phyloP scores from a whole-genome alignment of 1,140 invertebrate genomes.

The Drosophila pseudoananassae region DNA sequence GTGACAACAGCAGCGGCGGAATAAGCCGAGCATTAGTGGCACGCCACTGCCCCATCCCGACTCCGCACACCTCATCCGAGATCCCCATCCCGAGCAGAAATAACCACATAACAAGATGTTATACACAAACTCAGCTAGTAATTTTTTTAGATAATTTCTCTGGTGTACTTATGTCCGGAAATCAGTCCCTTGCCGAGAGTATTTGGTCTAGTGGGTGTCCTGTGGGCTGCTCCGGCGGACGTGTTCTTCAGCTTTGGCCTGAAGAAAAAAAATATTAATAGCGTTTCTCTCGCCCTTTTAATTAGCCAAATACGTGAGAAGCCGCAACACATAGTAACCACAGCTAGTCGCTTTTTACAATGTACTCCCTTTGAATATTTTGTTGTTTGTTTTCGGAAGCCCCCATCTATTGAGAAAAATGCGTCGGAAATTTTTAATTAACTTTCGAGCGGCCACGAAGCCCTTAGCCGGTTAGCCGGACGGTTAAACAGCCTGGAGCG shows the following conservation, averaged over 20 bases:
- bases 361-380: conserved; percentile 22
- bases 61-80: not conserved
- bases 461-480: conserved; percentile 15
- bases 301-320: conserved; percentile 49
- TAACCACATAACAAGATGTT: conserved; percentile 57
- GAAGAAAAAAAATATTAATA: conserved; percentile 33
- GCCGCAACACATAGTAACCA: conserved; percentile 22
- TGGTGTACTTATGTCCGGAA: conserved; percentile 75
- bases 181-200: conserved; percentile 17
- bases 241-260: conserved; percentile 2
- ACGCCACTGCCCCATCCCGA: conserved; percentile 6
- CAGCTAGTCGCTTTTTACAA: conserved; percentile 37
- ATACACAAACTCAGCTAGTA: conserved; percentile 66
- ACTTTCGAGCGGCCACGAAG: conserved; percentile 24
- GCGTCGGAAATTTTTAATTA: conserved; percentile 47
- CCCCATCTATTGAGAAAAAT: conserved; percentile 34
- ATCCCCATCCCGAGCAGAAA: conserved; percentile 16
- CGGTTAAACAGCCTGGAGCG: conserved; percentile 30
- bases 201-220: not conserved
- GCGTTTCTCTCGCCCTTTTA: conserved; percentile 44
- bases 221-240: conserved; percentile 5
- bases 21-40: conserved; percentile 51
- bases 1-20: conserved; percentile 66
- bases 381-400: conserved; percentile 4
- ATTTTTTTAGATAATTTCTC: conserved; percentile 76